Base-by-base conservation (phyloP, 2,113 vertebrate species). In the Mixornis gularis region DNA sequence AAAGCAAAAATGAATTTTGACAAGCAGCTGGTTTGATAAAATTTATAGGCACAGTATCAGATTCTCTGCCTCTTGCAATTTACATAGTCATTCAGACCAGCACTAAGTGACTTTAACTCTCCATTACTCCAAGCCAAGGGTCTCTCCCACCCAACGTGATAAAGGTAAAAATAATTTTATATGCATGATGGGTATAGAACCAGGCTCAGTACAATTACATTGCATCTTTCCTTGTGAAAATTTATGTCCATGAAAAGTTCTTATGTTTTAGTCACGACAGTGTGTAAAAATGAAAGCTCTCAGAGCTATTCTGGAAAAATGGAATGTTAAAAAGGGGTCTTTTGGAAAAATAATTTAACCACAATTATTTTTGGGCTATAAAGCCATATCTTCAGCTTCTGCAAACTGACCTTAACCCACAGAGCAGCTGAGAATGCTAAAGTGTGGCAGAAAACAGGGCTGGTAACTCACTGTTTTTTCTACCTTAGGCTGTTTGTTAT, bases 41-140 rank as follows among this genome's bases (percentile, higher is more conserved):
- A 87, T 91, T 95, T 87, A 87, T 91, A 73, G 74, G 34, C 74
- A 79, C 29, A 49, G 66, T 69, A 91, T 89, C 79, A 69, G 82
- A 85, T 95, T 89, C 59, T 91, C 82, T 96, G 81, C 60, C 87
- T 92, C 85, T 91, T 95, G 74, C 71, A 92, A 95, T 95, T 95
- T 93, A 78, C 90, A 94, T 88, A 90, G 79, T 77, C 56, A 77
- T 89, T 89, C 87, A 89, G 55, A 87, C 34, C 79, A 93, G 78
- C 40, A 40, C 43, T 59, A 55, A 89, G 55, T 62, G 87, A 77
- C 46, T 93, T 93, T 58, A 93, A 48, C n/a, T 90, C 41, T 64
- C 66, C 89, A 34, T 62, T 79, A 12, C 71, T 79, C 59, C 52
- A 79, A 89, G 55, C 9, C 24, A 79, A 59, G 40, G 68, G 30